Evolutionary conservation across 2,797 vertebrate genomes (phyloP).

Genomic region (Percopsis omiscomaycus): DNA sequence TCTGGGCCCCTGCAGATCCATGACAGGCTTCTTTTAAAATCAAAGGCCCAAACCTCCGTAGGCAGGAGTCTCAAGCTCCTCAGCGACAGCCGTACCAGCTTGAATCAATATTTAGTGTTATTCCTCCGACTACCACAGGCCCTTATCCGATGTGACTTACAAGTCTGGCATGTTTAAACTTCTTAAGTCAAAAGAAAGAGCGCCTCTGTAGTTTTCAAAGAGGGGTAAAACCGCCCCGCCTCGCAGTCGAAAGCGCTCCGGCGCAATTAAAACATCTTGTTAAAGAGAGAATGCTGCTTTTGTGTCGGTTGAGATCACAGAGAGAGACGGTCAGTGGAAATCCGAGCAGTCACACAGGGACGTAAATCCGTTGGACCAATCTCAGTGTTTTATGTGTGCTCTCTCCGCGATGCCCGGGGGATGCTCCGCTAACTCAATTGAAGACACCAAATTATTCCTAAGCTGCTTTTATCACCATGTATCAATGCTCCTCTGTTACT

Average conservation of each 20-base stretch:
- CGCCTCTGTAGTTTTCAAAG: constrained; percentile 19
- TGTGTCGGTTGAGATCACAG: constrained; percentile 10
- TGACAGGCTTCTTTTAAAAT: background rate
- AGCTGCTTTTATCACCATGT: constrained; percentile 51
- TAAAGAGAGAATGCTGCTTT: constrained; percentile 26
- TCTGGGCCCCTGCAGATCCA: background rate
- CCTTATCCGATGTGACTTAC: background rate
- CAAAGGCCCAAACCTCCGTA: background rate
- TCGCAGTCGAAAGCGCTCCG: constrained; percentile 15
- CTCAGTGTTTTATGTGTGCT: constrained; percentile 43
- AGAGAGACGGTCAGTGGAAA: constrained; percentile 19
- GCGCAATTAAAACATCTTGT: constrained; percentile 28
- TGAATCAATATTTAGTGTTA: constrained; percentile 11
- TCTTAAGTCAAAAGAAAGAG: constrained; percentile 12
- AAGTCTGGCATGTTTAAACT: constrained; percentile 26
- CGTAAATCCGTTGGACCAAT: constrained; percentile 43
- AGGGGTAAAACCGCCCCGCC: constrained; percentile 18
- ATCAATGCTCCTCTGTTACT: constrained; percentile 39
- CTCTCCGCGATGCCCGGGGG: constrained; percentile 24
- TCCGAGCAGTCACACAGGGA: constrained; percentile 6
- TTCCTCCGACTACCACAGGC: background rate
- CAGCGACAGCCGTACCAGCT: constrained; percentile 1
- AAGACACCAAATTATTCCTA: constrained; percentile 53
- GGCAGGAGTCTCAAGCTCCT: constrained; percentile 4
- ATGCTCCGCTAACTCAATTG: constrained; percentile 45